Evolutionary conservation across 2,797 vertebrate species (phyloP), one percentile per base, ranked within the genome.

Genomic region (Buphagus erythrorhynchus): DNA sequence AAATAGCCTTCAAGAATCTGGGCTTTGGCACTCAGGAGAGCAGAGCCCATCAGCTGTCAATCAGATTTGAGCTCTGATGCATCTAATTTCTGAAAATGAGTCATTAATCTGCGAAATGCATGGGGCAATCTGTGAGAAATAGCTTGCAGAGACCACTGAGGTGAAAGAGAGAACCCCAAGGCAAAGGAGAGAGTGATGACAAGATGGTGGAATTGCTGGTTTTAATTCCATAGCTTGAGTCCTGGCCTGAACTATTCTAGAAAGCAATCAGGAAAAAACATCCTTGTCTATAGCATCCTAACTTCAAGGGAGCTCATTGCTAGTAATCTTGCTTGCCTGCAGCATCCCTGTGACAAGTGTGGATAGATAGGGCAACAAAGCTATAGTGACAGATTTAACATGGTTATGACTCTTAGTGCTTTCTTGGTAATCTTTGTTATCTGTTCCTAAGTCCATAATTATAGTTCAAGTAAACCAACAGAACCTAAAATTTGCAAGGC

Each of bases 61-160:
- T 68, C 69, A 69, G n/a, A 65, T 45, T 51, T 72, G 65, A 86
- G 29, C 26, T 91, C 35, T 72, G 48, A 83, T 87, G 66, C 21
- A 68, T 77, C n/a, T 52, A 49, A 45, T 66, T 88, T 90, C 35
- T 93, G 58, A 88, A 91, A 80, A 86, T 78, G 88, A 91, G 54
- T 86, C 54, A 24, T 68, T n/a, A 45, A 54, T 40, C 49, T 77
- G 16, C 67, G 35, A 80, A 90, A 72, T 36, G 35, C 31, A 59
- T 20, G 13, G 40, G 31, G 11, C 15, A 12, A 63, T 61, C 33
- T 61, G 49, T 71, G 62, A 86, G 28, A 80, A 54, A 31, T 22
- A 55, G n/a, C 38, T 45, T 83, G 45, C 38, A 80, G 62, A 83
- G 31, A 49, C 46, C 10, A 21, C 42, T 15, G 52, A 26, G n/a